Percentiles rank a stretch among this genome's conserved stretches.
phyloP scores from a whole-genome alignment of 2,797 vertebrate species.

The Chelonia mydas region DNA sequence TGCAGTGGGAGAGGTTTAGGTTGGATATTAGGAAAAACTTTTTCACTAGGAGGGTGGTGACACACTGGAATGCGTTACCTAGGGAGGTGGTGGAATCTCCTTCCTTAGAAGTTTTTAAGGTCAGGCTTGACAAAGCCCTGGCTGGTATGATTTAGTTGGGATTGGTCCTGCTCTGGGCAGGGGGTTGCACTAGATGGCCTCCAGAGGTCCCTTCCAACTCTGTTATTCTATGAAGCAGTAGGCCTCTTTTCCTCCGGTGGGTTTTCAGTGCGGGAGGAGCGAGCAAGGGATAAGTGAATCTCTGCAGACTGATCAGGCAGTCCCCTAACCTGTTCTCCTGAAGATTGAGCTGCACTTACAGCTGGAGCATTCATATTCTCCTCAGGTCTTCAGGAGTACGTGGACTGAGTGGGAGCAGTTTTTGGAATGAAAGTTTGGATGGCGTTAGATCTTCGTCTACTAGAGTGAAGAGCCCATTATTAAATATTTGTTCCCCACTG shows the following conservation, averaged over 20 bases:
- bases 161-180: no score
- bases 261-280: constrained; percentile 51
- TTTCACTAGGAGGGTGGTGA: no score
- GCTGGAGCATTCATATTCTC: neutral
- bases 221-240: constrained; percentile 38
- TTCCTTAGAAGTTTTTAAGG: no score
- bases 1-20: no score
- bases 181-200: no score
- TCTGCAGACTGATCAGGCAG: constrained; percentile 42
- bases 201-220: no score
- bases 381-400: neutral
- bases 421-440: neutral
- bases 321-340: neutral
- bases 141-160: no score
- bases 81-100: no score
- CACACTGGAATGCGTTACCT: no score
- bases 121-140: no score
- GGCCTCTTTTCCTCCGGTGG: constrained; percentile 58
- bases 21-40: no score
- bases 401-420: neutral
- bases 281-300: constrained; percentile 21
- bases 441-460: neutral
- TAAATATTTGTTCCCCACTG: neutral
- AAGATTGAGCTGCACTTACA: neutral
- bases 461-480: neutral